phyloP scores from a whole-genome alignment of 2,888 invertebrate genomes.

The Drosophila leonis region DNA sequence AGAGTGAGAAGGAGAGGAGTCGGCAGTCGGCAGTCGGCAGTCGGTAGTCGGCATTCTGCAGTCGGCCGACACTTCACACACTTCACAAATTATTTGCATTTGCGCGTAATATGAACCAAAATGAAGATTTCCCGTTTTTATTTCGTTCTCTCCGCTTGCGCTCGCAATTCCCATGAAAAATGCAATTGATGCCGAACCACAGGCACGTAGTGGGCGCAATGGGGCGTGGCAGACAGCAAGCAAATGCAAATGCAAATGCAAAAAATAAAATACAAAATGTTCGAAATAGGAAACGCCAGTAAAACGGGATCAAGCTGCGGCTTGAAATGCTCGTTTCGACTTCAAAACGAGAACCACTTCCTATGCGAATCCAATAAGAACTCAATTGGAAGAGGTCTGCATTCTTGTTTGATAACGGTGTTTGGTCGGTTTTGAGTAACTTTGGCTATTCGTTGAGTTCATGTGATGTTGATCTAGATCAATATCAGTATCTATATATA shows the following conservation, averaged over 20 bases:
- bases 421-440: background rate
- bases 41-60: background rate
- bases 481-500: background rate
- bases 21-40: background rate
- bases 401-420: background rate
- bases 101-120: slow-evolving; percentile 28
- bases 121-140: slow-evolving; percentile 57
- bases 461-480: background rate
- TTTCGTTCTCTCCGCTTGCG: slow-evolving; percentile 34
- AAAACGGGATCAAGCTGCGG: background rate
- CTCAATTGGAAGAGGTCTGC: background rate
- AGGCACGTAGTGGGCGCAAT: slow-evolving; percentile 56
- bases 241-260: slow-evolving; percentile 1
- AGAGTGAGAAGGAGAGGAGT: background rate
- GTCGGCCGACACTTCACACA: background rate
- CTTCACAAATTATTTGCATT: slow-evolving; percentile 7
- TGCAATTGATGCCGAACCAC: slow-evolving; percentile 71
- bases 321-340: background rate
- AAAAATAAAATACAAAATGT: background rate
- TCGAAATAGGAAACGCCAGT: slow-evolving; percentile 3
- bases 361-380: background rate
- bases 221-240: slow-evolving; percentile 43
- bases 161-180: slow-evolving; percentile 65
- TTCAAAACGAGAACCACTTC: background rate
- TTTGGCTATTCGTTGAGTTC: background rate